Evolutionary conservation across 1,140 invertebrate species (phyloP).

Genomic region (Calycopis cecrops): DNA sequence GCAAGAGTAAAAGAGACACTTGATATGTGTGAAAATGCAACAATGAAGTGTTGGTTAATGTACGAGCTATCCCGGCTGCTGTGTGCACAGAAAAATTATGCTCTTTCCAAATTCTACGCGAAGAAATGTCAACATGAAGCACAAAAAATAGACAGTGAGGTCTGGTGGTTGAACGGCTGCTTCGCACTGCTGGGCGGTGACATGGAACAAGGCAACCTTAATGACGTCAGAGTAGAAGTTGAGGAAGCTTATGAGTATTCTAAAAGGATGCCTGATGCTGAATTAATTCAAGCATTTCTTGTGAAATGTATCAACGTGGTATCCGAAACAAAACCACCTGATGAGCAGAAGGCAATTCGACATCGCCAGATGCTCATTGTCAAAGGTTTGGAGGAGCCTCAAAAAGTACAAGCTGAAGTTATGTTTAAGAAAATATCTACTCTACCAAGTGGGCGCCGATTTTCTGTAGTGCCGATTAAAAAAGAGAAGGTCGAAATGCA

Average conservation of each 20-base stretch:
- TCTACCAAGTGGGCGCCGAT: slow-evolving; percentile 50
- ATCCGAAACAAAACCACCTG: slow-evolving; percentile 40
- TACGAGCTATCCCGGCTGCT: no score
- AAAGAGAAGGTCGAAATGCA: slow-evolving; percentile 28
- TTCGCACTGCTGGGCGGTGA: no score
- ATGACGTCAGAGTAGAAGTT: slow-evolving; percentile 66
- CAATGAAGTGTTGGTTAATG: no score
- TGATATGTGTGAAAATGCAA: no score
- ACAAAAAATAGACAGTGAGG: slow-evolving; percentile 51
- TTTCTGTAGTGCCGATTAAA: slow-evolving; percentile 56
- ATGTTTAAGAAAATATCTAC: slow-evolving; percentile 63
- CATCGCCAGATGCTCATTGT: slow-evolving; percentile 56
- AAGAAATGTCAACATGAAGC: slow-evolving; percentile 72
- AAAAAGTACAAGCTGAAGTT: slow-evolving; percentile 46
- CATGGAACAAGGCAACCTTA: slow-evolving; percentile 72
- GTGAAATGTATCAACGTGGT: slow-evolving; percentile 58
- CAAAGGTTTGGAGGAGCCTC: no score
- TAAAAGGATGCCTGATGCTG: slow-evolving; percentile 57
- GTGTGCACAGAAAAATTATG: no score
- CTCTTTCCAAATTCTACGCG: no score
- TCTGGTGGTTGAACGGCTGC: no score
- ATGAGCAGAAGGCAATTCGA: slow-evolving; percentile 54
- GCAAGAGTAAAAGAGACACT: slow-evolving; percentile 46
- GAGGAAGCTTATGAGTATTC: slow-evolving; percentile 63
- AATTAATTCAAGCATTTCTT: slow-evolving; percentile 55